These are phyloP conservation scores for Hydrotaea diabolus DNA, from an alignment of 2,888 invertebrate species.

Conservation along the genomic window DNA sequence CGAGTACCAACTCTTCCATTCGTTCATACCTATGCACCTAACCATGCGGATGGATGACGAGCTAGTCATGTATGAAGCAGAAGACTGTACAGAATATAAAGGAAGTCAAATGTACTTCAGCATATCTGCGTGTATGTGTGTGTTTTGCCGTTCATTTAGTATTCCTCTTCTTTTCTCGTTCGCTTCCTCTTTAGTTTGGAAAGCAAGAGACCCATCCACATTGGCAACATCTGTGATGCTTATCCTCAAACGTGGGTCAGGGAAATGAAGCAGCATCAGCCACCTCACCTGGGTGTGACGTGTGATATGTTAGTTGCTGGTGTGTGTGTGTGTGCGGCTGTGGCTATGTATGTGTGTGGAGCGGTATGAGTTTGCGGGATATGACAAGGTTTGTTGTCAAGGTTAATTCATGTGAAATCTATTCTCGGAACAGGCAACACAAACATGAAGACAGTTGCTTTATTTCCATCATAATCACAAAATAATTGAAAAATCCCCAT, in stretches of 20 bases:
- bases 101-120: slow-evolving; percentile 20
- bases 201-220: not conserved
- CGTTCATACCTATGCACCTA: not conserved
- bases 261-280: slow-evolving; percentile 22
- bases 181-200: not conserved
- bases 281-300: slow-evolving; percentile 22
- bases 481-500: slow-evolving; percentile 27
- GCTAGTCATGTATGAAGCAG: slow-evolving; percentile 1
- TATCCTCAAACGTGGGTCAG: slow-evolving; percentile 24
- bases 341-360: not conserved
- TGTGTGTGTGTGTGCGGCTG: not conserved
- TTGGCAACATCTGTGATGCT: slow-evolving; percentile 23
- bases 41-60: not conserved
- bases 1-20: not conserved
- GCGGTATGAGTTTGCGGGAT: slow-evolving; percentile 8
- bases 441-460: slow-evolving; percentile 24
- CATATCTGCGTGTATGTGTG: not conserved
- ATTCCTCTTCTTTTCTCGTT: not conserved
- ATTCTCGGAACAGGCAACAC: not conserved
- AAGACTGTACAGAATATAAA: not conserved
- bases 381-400: slow-evolving; percentile 18
- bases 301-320: not conserved
- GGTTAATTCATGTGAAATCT: slow-evolving; percentile 37
- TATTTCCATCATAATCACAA: slow-evolving; percentile 27
- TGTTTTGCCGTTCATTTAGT: slow-evolving; percentile 16